These are phyloP conservation scores for Bicyclus anynana DNA, from an alignment of 1,140 invertebrate species.

Conservation along the genomic window DNA sequence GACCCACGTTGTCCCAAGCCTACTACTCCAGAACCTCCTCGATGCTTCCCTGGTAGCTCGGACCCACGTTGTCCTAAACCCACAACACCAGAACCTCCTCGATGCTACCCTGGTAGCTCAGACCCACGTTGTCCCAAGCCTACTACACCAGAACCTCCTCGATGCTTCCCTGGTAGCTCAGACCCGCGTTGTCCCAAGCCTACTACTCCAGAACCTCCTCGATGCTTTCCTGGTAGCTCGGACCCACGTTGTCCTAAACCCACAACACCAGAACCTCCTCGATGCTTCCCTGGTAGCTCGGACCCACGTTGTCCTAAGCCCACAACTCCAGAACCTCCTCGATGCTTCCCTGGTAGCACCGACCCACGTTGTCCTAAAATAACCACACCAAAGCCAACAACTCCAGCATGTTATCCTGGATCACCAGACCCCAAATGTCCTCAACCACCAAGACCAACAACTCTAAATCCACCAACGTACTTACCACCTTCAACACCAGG, in stretches of 20 bases:
- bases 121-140: constrained; percentile 4
- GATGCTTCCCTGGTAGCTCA: constrained; percentile 1
- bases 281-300: background rate
- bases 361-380: constrained; percentile 43
- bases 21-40: no score
- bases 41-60: no score
- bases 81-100: background rate
- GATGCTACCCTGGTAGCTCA: constrained; percentile 4
- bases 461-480: constrained; percentile 25
- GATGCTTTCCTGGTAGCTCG: background rate
- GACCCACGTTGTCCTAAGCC: constrained; percentile 8
- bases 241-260: constrained; percentile 9
- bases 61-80: background rate
- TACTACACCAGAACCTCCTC: background rate
- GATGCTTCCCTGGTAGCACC: constrained; percentile 46
- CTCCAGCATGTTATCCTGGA: constrained; percentile 59
- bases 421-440: background rate
- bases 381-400: constrained; percentile 24
- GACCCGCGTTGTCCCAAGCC: constrained; percentile 9
- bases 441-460: background rate
- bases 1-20: constrained; percentile 1
- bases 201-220: constrained; percentile 2
- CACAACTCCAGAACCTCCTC: constrained; percentile 21
- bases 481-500: constrained; percentile 22
- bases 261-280: constrained; percentile 1